Evolutionary conservation across 2,888 invertebrate species (phyloP), one percentile per base, ranked within the genome.

Genomic region (Dendrolimus pini): DNA sequence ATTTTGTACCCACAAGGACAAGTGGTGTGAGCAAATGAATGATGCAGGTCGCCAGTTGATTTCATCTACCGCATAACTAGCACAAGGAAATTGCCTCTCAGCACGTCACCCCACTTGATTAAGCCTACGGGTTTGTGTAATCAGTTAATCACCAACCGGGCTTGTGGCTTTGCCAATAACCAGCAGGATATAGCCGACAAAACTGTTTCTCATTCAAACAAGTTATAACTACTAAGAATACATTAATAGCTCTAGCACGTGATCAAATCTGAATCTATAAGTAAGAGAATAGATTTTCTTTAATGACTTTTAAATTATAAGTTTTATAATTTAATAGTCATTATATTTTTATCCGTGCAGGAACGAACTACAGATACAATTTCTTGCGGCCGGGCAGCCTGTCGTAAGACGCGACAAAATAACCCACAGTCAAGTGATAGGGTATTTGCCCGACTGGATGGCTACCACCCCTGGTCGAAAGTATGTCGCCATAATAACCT

Each of bases 21-120:
- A 61, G 61, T 59, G 60, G 66, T 69, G 47, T 7, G 10, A 1
- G 47, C 9, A 47, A 78, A 75, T 78, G 73, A 78, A 75, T 78
- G 73, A 74, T 72, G 72, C 75, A 72, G 77, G 75, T 75, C 78
- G 75, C 76, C 69, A 65, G 66, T 74, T 72, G 76, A 82, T 83
- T 82, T 81, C 85, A 82, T 83, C 82, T 76, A 70, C 79, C 79
- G 73, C 80, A 81, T 82, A 83, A 88, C 88, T 87, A 84, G 80
- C 72, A 74, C 65, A 67, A 77, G 86, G 84, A 86, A 85, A 89
- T 87, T 87, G 83, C 78, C 72, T 73, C 72, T 67, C 70, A 62
- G 69, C 74, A 68, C 66, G 71, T 72, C 68, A 63, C 62, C 58
- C 67, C 62, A 68, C 62, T 65, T 68, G 62, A 67, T 60, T 67